phyloP scores from a whole-genome alignment of 2,888 invertebrate species.

The Yponomeuta sedellus region DNA sequence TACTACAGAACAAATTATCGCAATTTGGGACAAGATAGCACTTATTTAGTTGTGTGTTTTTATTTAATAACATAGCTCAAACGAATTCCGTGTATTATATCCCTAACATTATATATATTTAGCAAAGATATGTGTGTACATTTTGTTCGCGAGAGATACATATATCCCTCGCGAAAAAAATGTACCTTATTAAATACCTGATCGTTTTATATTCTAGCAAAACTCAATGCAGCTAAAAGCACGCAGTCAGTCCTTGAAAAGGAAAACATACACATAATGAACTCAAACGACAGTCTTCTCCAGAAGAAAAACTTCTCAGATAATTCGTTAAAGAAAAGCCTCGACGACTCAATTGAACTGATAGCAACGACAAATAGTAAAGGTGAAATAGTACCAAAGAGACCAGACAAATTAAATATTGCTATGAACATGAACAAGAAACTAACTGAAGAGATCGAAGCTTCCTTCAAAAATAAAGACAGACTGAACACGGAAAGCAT shows the following conservation, averaged over 20 bases:
- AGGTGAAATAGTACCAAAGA: conserved; percentile 64
- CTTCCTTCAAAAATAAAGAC: conserved; percentile 54
- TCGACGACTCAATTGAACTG: conserved; percentile 57
- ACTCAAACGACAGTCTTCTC: conserved; percentile 59
- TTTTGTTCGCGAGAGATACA: no score
- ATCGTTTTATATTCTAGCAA: conserved; percentile 43
- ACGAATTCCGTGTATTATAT: no score
- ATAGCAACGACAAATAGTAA: conserved; percentile 71
- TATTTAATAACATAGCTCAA: no score
- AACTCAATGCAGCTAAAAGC: conserved; percentile 63
- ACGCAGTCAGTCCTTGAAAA: conserved; percentile 66
- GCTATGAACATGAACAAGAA: conserved; percentile 69
- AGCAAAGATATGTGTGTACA: no score
- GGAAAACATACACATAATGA: conserved; percentile 60
- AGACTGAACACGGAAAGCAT: conserved; percentile 63
- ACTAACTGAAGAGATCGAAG: conserved; percentile 67
- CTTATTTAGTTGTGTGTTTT: no score
- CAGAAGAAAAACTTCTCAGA: conserved; percentile 61
- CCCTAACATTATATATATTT: no score
- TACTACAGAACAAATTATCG: no score
- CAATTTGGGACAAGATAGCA: no score
- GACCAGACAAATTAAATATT: conserved; percentile 70
- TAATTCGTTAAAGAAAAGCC: conserved; percentile 55
- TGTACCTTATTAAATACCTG: no score
- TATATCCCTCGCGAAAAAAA: no score